Evolutionary conservation across 2,888 invertebrate species (phyloP), one percentile per base, ranked within the genome.

Genomic region (Phytoseiulus persimilis): DNA sequence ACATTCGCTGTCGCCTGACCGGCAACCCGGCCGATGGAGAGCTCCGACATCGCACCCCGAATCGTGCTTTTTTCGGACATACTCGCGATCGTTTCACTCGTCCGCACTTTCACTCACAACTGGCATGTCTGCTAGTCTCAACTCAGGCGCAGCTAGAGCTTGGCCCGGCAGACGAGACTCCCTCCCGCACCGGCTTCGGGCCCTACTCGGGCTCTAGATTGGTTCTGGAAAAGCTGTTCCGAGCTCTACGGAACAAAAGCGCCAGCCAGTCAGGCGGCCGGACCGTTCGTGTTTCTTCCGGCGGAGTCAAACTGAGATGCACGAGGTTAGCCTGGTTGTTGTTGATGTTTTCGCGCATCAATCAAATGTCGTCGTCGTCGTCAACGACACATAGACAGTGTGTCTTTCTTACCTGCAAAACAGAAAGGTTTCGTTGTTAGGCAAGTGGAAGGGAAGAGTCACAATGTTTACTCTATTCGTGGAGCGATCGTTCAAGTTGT

Each of bases 311-410:
- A 65, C 23, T 28, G 65, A 65, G 65, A 14, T 6, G 28, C 65
- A 65, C 65, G 65, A 65, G 65, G 65, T 23, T 14, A 65, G 18
- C 65, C 28, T 23, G 65, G 23, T 65, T 65, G 65, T 65, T 65
- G 65, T 65, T 65, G 65, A 65, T 65, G 65, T 65, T 65, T 65
- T 65, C 65, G 65, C 65, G 65, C 65, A 65, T 65, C 65, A 65
- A 65, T 65, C 65, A 65, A 65, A 65, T 23, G 65, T 65, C 65
- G 5, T 65, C 65, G 65, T 65, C 65, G 18, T 1, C 65, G 65
- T 65, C 5, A 23, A 65, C 65, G 65, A 65, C 65, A 65, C 39
- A 39, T 39, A 39, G 39, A 39, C 39, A 39, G 39, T 39, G 65
- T 65, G 65, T 14, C 65, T 65, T 65, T 65, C 65, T 65, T 65